A percentile compares a stretch with the other conserved stretches of the same genome.
Conservation (phyloP, 2,888 invertebrate genomes). For the Hydrotaea diabolus region DNA sequence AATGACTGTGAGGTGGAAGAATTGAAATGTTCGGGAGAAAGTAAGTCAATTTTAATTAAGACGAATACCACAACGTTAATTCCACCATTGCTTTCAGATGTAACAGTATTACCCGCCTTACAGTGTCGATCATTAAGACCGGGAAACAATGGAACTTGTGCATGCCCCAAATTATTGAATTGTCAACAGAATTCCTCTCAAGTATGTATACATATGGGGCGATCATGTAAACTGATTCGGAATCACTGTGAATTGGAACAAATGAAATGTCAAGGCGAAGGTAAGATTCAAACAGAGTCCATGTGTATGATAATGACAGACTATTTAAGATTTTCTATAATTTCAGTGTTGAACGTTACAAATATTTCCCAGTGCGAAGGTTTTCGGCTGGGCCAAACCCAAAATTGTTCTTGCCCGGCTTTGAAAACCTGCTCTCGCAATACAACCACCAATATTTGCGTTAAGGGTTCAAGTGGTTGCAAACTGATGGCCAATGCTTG, state of each 20-base stretch:
- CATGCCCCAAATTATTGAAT: conserved; percentile 32
- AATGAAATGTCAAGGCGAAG: conserved; percentile 43
- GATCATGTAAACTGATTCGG: conserved; percentile 22
- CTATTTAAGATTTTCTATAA: background rate
- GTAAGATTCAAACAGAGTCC: conserved; percentile 17
- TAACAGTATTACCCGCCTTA: conserved; percentile 28
- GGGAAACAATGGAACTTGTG: conserved; percentile 28
- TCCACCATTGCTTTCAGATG: conserved; percentile 4
- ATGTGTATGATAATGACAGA: no score
- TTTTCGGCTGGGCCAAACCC: background rate
- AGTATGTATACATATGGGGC: conserved; percentile 16
- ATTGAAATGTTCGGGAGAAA: no score
- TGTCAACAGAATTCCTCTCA: conserved; percentile 33
- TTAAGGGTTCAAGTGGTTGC: conserved; percentile 8
- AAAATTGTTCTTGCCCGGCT: conserved; percentile 46
- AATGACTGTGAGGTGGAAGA: no score
- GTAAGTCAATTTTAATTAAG: no score
- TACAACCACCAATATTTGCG: conserved; percentile 8
- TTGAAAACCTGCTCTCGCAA: conserved; percentile 30
- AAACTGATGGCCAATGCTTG: conserved; percentile 42
- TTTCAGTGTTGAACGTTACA: conserved; percentile 39
- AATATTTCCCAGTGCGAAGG: conserved; percentile 41
- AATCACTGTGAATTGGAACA: conserved; percentile 50
- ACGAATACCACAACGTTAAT: no score
- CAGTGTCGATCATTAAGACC: conserved; percentile 36